phyloP scores from a whole-genome alignment of 2,797 vertebrate genomes.

The Lepilemur ruficaudatus region DNA sequence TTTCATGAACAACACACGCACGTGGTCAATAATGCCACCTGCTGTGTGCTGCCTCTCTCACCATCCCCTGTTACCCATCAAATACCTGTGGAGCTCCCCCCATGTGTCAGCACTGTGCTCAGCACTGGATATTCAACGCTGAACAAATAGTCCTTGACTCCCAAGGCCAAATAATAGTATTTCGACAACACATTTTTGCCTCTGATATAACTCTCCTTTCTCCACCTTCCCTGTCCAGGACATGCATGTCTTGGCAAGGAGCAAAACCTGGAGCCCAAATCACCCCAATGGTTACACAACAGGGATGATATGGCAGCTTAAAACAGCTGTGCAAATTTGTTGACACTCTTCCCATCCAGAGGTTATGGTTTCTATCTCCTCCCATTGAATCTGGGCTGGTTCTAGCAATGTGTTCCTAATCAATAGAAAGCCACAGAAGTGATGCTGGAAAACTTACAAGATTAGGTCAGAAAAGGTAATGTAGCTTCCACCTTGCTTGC shows the following conservation, averaged over 20 bases:
- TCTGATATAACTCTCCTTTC: not conserved
- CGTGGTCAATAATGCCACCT: not conserved
- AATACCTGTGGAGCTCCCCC: not conserved
- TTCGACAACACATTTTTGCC: not conserved
- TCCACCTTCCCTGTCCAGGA: not conserved
- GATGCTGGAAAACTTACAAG: not conserved
- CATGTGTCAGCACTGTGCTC: not conserved
- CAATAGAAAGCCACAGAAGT: not conserved
- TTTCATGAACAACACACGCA: not conserved
- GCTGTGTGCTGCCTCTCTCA: not conserved
- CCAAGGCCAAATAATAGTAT: not conserved
- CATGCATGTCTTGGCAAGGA: not conserved
- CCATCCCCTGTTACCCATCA: not conserved
- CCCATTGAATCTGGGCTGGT: not conserved
- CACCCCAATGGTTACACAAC: not conserved
- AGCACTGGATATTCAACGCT: not conserved
- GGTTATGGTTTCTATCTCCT: not conserved
- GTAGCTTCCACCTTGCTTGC: not conserved
- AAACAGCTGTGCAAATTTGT: not conserved
- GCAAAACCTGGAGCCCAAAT: not conserved
- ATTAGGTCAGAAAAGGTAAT: not conserved
- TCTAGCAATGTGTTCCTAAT: not conserved
- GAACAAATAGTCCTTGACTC: not conserved
- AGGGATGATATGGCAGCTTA: not conserved
- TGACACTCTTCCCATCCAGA: not conserved